phyloP scores from a whole-genome alignment of 2,113 vertebrate species.

The Nettapus auritus region DNA sequence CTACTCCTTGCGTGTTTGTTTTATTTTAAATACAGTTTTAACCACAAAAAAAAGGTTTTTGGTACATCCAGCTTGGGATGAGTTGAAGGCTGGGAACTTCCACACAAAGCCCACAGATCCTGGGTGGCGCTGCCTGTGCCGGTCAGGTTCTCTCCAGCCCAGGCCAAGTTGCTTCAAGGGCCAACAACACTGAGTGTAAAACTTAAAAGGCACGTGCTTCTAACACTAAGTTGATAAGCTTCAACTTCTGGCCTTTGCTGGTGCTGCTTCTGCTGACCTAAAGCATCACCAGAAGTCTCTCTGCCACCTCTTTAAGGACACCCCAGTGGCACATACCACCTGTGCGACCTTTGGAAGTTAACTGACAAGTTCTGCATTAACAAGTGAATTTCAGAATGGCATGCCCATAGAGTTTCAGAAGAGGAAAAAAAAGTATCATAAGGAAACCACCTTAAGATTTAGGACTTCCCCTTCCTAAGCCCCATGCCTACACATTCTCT shows the following conservation, averaged over 20 bases:
- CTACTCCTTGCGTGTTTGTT: accelerated
- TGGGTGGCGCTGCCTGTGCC: not conserved
- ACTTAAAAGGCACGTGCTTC: accelerated
- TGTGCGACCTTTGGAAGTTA: not conserved
- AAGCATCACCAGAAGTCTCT: not conserved
- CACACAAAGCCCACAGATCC: not conserved
- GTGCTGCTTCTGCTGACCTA: not conserved
- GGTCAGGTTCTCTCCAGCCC: not conserved
- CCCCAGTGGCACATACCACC: not conserved
- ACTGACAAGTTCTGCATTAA: not conserved
- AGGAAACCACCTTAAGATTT: not conserved
- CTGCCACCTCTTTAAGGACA: not conserved
- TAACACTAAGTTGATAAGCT: not conserved
- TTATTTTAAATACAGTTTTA: not conserved
- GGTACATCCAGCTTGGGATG: not conserved
- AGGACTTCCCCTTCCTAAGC: not conserved
- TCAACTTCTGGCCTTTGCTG: not conserved
- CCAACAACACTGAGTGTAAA: not conserved
- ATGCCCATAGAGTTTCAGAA: not conserved
- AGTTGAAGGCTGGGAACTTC: not conserved
- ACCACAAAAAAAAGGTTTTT: not conserved
- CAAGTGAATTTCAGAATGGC: not conserved
- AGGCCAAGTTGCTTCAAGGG: not conserved
- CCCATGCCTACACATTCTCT: not conserved
- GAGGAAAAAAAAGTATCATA: not conserved